Evolutionary conservation across 2,113 vertebrate genomes (phyloP), one percentile per base, ranked within the genome.

Genomic region (Sturnira hondurensis): DNA sequence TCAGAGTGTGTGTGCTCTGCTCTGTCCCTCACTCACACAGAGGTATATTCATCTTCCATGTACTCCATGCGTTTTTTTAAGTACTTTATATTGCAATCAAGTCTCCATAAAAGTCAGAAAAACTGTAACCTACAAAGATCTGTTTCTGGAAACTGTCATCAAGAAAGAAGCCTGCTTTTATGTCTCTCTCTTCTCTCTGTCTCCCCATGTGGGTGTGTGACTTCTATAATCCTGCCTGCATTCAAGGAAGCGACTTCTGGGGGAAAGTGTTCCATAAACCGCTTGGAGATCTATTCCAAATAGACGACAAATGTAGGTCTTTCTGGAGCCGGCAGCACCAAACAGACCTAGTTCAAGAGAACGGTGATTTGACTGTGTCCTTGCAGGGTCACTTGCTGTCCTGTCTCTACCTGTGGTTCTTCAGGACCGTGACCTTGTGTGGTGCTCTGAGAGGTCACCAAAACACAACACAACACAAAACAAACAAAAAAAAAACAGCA

Each of bases 91-190:
- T 58, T 91, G 80, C 52, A 70, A 6, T 70, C 77, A 68, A 68
- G n/a, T 12, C 33, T 84, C 81, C 52, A 50, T 77, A 90, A 92
- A 81, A 87, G 70, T n/a, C 65, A 96, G 43, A 54, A 43, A 91
- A 87, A 56, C 36, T 43, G 19, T 74, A 52, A 74, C 76, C 41
- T 67, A n/a, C 20, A 76, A 22, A 81, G 38, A 45, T 67, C 45
- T 81, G 15, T 56, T 91, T 91, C 86, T 89, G 36, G 71, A 77
- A 95, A 76, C 16, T 54, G 70, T 77, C 41, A 33, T 91, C 67
- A 52, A 38, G 26, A 82, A 73, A 76, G 80, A 85, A 67, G 52
- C 33, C 22, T 71, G 52, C 80, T 77, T 71, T 73, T 78, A 31
- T 56, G 47, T 77, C 71, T 74, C 13, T 43, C 70, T 81, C 12